Conservation (phyloP, 2,888 invertebrate genomes). For the Diplazon laetatorius region DNA sequence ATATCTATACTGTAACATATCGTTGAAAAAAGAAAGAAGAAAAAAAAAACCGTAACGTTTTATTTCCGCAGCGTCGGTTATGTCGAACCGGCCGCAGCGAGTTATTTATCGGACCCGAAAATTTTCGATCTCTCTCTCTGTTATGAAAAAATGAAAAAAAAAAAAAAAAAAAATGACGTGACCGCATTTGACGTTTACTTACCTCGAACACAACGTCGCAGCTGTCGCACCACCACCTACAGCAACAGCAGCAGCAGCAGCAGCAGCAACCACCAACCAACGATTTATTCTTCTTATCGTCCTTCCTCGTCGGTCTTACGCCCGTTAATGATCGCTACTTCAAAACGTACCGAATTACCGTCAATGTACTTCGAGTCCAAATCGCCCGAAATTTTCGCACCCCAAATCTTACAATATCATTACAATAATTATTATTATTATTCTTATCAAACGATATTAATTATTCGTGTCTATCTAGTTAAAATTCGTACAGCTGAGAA, state of each 20-base stretch:
- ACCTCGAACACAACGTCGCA: constrained; percentile 52
- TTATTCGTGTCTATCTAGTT: no score
- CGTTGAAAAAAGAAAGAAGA: background rate
- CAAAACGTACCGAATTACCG: constrained; percentile 8
- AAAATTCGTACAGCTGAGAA: no score
- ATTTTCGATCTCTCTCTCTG: background rate
- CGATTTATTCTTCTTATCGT: constrained; percentile 25
- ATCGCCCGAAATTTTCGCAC: constrained; percentile 13
- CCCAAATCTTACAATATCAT: no score
- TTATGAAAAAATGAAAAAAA: background rate
- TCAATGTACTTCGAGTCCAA: background rate
- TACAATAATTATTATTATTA: no score
- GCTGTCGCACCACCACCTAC: no score
- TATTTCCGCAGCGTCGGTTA: background rate
- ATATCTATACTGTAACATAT: no score
- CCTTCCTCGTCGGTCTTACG: constrained; percentile 12
- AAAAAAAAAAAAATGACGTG: constrained; percentile 1
- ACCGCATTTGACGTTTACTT: constrained; percentile 18
- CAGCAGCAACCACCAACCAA: constrained; percentile 43
- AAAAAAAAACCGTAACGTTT: background rate
- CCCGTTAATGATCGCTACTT: constrained; percentile 7
- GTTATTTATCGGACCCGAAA: constrained; percentile 8
- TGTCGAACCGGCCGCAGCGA: background rate
- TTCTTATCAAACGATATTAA: no score
- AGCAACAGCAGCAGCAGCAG: no score